Evolutionary conservation across 2,888 invertebrate genomes (phyloP), one percentile per base, ranked within the genome.

Genomic region (Urechis unicinctus): DNA sequence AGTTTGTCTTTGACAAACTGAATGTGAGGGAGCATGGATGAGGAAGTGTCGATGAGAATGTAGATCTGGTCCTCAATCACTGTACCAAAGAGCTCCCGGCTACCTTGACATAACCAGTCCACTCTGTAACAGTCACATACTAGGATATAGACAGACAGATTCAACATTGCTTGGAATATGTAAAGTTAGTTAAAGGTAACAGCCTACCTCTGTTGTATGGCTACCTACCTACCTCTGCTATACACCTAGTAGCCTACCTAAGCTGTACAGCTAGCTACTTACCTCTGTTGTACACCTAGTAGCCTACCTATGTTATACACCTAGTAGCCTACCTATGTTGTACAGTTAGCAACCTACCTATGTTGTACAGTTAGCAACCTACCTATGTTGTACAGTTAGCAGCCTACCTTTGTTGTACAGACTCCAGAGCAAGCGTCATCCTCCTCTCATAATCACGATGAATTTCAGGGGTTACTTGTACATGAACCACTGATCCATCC

Each of bases 1-100:
- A 78, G 65, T 59, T 74, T 74, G 49, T 78, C 74, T 57, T 77
- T 77, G 50, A 78, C 71, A 66, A 75, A 78, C 60, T 71, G 68
- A 4, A 78, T 66, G 62, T 72, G 73, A 36, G 73, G 69, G 45
- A 69, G 67, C 78, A 78, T 78, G 22, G 75, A 76, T 30, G 69
- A 66, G 36, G 78, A 78, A 6, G 72, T 74, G 59, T 78, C 78
- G 43, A 78, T 69, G 9, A 78, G 64, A 36, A 78, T 66, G 63
- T 76, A 78, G 48, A 78, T 68, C 57, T 73, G 68, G 36, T 74
- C 73, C 61, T 78, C 78, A 22, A 76, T 69, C n/a, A 78, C 68
- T 31, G 75, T 76, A 9, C 78, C 78, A 68, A 78, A 78, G 50
- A 78, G 59, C 53, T 76, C 75, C 21, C 78, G 64, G 53, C 76